phyloP scores from a whole-genome alignment of 2,888 invertebrate genomes.

The Smittia sp. region DNA sequence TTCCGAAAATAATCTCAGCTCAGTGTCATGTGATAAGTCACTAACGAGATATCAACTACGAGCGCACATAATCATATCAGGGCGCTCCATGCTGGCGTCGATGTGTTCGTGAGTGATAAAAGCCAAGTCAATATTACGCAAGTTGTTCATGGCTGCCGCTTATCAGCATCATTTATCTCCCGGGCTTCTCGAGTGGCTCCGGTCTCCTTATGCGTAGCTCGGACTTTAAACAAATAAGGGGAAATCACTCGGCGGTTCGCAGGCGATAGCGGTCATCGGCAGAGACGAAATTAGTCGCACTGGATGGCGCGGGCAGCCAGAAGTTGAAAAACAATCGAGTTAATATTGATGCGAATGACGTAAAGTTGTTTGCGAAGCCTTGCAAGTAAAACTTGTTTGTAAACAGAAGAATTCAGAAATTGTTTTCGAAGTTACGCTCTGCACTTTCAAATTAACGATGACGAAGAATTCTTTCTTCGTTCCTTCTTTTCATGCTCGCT shows the following conservation, averaged over 20 bases:
- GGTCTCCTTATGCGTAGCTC: background rate
- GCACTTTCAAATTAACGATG: background rate
- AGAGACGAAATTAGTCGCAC: too few species aligned
- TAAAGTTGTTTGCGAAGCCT: slow-evolving; percentile 7
- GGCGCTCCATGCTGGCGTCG: background rate
- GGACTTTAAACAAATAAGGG: background rate
- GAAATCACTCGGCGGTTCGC: background rate
- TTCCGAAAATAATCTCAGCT: background rate
- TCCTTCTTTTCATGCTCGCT: background rate
- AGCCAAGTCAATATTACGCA: background rate
- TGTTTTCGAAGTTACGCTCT: slow-evolving; percentile 1
- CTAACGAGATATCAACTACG: slow-evolving; percentile 13
- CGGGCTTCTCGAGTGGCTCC: background rate
- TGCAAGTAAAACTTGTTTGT: slow-evolving; percentile 15
- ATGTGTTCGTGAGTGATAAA: slow-evolving; percentile 14
- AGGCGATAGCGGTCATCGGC: too few species aligned
- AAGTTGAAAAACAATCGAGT: background rate
- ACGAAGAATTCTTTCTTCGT: background rate
- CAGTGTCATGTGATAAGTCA: slow-evolving; percentile 15
- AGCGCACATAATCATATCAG: background rate
- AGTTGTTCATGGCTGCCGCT: background rate
- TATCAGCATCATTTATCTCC: background rate
- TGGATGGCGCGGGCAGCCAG: too few species aligned
- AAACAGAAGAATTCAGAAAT: slow-evolving; percentile 10
- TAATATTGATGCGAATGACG: slow-evolving; percentile 12